Percentiles rank a stretch among this genome's conserved stretches.
phyloP scores from a whole-genome alignment of 2,888 invertebrate genomes.

The Phrixothrix hirtus region DNA sequence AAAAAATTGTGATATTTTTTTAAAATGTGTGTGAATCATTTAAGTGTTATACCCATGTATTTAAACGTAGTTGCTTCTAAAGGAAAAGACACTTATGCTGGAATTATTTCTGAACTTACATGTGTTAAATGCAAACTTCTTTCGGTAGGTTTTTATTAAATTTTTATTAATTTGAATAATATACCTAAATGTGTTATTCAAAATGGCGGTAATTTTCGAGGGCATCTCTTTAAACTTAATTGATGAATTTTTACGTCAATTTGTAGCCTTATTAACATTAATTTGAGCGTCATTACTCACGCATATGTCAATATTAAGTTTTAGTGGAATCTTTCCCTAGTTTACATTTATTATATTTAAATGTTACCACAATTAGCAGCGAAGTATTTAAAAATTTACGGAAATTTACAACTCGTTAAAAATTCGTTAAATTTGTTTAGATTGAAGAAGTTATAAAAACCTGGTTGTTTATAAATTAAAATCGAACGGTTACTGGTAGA shows the following conservation, averaged over 20 bases:
- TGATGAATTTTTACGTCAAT: no score
- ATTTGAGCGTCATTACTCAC: no score
- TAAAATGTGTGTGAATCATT: conserved; percentile 54
- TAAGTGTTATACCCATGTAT: conserved; percentile 54
- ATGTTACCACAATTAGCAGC: conserved; percentile 8
- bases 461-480: background rate
- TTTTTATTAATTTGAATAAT: conserved; percentile 2
- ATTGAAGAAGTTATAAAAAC: no score
- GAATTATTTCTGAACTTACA: conserved; percentile 52
- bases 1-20: background rate
- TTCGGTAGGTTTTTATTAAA: conserved; percentile 46
- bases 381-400: no score
- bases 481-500: background rate
- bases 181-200: no score
- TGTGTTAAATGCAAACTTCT: conserved; percentile 50
- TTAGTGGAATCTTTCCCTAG: conserved; percentile 9
- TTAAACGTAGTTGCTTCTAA: conserved; percentile 54
- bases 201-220: no score
- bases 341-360: conserved; percentile 6
- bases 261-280: no score
- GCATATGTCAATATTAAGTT: no score
- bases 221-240: no score
- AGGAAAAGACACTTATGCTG: conserved; percentile 53
- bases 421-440: background rate
- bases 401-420: conserved; percentile 9